Conservation (phyloP, 2,888 invertebrate genomes). For the Aleiodes alternator region DNA sequence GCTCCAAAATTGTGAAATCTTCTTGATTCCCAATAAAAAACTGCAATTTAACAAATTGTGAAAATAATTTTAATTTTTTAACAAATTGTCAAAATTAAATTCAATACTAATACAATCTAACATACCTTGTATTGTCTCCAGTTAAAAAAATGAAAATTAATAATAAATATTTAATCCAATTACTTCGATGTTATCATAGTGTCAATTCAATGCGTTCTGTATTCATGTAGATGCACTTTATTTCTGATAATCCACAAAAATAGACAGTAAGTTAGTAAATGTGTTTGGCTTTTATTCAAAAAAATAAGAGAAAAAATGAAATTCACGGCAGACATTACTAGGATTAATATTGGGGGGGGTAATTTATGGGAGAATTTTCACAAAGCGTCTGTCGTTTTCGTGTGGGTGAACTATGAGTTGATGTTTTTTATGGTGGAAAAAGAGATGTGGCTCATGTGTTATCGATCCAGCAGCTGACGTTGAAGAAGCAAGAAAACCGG, state of each 20-base stretch:
- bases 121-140: conserved; percentile 11
- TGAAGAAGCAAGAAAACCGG: conserved; percentile 14
- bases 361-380: conserved; percentile 8
- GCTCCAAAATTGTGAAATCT: too few relatives aligned
- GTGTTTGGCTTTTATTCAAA: too few relatives aligned
- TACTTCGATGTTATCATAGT: conserved; percentile 4
- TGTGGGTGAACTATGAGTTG: conserved; percentile 9
- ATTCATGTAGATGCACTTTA: conserved; percentile 17
- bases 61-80: too few relatives aligned
- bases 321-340: conserved; percentile 18
- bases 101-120: neutral
- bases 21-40: neutral
- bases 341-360: neutral
- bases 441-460: conserved; percentile 23
- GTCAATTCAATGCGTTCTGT: neutral
- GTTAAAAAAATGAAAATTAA: neutral
- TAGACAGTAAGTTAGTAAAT: neutral
- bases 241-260: conserved; percentile 19
- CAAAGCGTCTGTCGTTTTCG: neutral
- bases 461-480: conserved; percentile 31
- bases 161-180: neutral
- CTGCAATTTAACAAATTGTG: too few relatives aligned
- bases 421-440: neutral
- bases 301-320: conserved; percentile 12
- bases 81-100: too few relatives aligned